These are phyloP conservation scores for Machaerirhynchus nigripectus DNA, from an alignment of 2,113 vertebrate genomes.

Conservation along the genomic window DNA sequence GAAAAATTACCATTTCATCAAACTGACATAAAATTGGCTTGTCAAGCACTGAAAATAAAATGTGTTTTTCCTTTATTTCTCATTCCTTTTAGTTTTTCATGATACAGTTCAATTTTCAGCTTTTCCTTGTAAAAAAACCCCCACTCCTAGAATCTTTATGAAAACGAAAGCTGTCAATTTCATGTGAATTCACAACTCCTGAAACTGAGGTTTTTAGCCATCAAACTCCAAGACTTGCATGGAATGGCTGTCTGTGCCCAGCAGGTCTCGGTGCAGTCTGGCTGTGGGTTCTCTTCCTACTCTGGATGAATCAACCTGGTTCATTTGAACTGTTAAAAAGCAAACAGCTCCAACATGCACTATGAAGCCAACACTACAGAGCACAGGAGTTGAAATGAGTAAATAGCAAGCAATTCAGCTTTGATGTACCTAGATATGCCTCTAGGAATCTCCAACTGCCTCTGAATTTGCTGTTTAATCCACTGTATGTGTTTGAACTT, in stretches of 20 bases:
- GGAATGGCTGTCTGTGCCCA: not conserved
- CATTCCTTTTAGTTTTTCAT: not conserved
- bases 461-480: not conserved
- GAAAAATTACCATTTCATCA: conserved; percentile 24
- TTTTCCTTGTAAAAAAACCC: not conserved
- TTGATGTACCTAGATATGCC: conserved; percentile 31
- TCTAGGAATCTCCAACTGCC: conserved; percentile 4
- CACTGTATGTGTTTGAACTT: not conserved
- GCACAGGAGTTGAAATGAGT: not conserved
- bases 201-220: not conserved
- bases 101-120: not conserved
- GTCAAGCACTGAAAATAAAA: conserved; percentile 23
- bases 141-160: not conserved
- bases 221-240: not conserved
- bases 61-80: conserved; percentile 21
- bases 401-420: not conserved
- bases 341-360: not conserved
- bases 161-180: not conserved
- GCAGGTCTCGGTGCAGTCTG: not conserved
- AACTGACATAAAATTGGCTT: conserved; percentile 32
- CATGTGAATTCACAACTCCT: not conserved
- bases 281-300: not conserved
- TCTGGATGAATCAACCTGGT: not conserved
- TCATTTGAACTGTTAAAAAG: not conserved
- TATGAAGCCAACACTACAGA: not conserved